Evolutionary conservation across 2,797 vertebrate species (phyloP).

Genomic region (Esox masquinongy): DNA sequence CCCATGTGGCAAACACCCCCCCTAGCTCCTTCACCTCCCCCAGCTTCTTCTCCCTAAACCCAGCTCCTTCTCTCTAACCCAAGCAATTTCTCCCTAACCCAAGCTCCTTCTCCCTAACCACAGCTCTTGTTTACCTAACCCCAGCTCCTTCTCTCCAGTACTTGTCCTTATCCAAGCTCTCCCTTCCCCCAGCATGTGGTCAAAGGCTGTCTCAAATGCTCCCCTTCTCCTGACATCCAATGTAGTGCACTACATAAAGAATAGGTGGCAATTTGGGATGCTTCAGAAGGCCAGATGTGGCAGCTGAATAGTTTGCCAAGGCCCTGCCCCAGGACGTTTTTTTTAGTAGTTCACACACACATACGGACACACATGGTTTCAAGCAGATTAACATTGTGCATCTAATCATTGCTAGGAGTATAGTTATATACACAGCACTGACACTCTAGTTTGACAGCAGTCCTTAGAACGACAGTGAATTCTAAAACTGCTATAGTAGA

Average conservation of each 20-base stretch:
- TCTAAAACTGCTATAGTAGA: slow-evolving; percentile 3
- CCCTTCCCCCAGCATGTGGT: neutral
- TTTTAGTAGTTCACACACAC: neutral
- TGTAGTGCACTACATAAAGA: neutral
- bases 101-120: neutral
- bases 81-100: neutral
- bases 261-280: neutral
- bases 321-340: neutral
- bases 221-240: neutral
- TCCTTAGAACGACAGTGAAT: neutral
- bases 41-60: neutral
- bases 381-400: neutral
- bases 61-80: neutral
- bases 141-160: no score
- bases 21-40: neutral
- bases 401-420: no score
- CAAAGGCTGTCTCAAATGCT: neutral
- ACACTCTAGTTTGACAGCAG: neutral
- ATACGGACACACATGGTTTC: neutral
- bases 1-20: neutral
- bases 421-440: neutral
- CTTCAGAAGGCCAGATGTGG: slow-evolving; percentile 6
- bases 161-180: neutral
- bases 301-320: slow-evolving; percentile 9
- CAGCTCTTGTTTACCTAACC: neutral